These are phyloP conservation scores for Aleiodes leptofemur DNA, from an alignment of 2,888 invertebrate genomes.

Conservation along the genomic window DNA sequence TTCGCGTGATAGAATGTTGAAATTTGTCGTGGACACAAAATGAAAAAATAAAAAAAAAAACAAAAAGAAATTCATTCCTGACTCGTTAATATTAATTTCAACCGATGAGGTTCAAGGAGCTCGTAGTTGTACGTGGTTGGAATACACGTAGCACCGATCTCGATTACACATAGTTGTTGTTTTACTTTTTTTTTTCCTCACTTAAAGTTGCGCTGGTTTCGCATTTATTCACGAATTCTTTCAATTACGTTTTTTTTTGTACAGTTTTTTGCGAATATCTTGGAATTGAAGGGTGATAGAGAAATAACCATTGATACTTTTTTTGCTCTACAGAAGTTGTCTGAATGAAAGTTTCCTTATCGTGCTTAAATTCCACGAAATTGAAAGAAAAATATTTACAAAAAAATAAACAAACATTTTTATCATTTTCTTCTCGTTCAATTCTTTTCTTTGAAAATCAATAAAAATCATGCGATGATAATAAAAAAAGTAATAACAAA, in stretches of 20 bases:
- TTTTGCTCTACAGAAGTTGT: too few relatives aligned
- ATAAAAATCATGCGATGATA: too few relatives aligned
- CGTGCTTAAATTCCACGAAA: too few relatives aligned
- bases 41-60: constrained; percentile 32
- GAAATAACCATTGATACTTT: too few relatives aligned
- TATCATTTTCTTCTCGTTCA: too few relatives aligned
- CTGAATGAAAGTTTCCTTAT: too few relatives aligned
- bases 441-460: too few relatives aligned
- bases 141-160: constrained; percentile 52
- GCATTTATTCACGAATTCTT: background rate
- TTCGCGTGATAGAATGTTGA: constrained; percentile 6
- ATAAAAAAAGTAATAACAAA: constrained; percentile 6
- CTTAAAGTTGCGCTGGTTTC: background rate
- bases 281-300: too few relatives aligned
- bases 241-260: background rate
- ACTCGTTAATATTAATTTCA: constrained; percentile 59
- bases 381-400: too few relatives aligned
- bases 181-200: background rate
- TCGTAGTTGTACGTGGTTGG: constrained; percentile 54
- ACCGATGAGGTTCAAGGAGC: constrained; percentile 56
- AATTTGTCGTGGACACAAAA: constrained; percentile 31
- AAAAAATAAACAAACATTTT: too few relatives aligned
- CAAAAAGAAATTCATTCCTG: constrained; percentile 54
- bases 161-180: constrained; percentile 45
- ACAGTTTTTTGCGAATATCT: too few relatives aligned